These are phyloP conservation scores for Ranitomeya imitator DNA, from an alignment of 2,113 vertebrate species.

Conservation along the genomic window DNA sequence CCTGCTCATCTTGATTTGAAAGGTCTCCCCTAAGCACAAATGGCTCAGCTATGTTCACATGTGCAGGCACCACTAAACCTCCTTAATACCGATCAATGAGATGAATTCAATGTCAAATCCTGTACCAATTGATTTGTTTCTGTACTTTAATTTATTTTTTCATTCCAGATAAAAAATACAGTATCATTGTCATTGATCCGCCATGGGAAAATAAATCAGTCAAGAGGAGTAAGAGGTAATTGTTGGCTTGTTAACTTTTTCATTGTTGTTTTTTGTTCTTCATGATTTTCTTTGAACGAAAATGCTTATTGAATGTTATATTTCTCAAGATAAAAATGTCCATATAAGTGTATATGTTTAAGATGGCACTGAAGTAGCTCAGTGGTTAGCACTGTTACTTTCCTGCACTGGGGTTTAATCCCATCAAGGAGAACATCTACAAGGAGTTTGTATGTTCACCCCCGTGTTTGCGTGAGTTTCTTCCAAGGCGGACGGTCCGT, in stretches of 20 bases:
- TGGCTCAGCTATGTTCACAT: not conserved
- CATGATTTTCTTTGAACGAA: not conserved
- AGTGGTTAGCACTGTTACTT: no score
- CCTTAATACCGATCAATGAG: not conserved
- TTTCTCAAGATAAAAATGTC: no score
- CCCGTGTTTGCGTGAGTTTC: no score
- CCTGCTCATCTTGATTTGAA: no score
- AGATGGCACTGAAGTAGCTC: no score
- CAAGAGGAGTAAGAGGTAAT: conserved; percentile 90
- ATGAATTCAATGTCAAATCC: not conserved
- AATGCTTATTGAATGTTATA: not conserved
- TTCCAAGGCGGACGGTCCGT: no score
- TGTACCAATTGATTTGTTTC: not conserved
- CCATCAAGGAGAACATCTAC: no score
- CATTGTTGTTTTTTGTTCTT: not conserved
- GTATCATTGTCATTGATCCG: conserved; percentile 90
- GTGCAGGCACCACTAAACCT: not conserved
- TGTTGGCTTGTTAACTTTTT: conserved; percentile 61
- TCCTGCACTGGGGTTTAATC: no score
- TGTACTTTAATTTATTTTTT: conserved; percentile 43
- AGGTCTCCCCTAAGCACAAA: no score
- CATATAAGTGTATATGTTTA: no score
- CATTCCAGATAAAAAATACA: conserved; percentile 79
- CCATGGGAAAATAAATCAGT: conserved; percentile 98
- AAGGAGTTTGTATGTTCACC: no score